Percentiles rank a stretch among this genome's conserved stretches.
These are phyloP conservation scores for Odontomachus brunneus DNA, from an alignment of 1,140 invertebrate genomes.

Conservation along the genomic window DNA sequence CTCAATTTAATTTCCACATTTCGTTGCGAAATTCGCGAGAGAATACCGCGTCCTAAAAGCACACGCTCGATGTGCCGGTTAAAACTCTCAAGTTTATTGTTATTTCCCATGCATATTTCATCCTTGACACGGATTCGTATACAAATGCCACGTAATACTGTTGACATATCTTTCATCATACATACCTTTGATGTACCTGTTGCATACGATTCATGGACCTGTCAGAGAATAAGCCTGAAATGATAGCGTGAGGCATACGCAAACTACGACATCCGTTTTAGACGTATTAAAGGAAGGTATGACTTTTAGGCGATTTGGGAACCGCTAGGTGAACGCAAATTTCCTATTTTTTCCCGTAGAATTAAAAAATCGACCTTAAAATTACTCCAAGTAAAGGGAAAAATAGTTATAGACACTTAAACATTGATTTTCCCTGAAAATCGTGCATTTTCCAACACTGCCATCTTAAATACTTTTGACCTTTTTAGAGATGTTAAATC, in stretches of 20 bases:
- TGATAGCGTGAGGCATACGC: constrained; percentile 2
- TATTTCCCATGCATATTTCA: not conserved
- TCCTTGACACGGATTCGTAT: not conserved
- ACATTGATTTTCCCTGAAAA: too few species aligned
- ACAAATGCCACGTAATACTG: constrained; percentile 5
- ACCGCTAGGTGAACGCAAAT: too few species aligned
- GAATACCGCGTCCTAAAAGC: not conserved
- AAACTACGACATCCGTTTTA: not conserved
- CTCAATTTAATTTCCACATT: constrained; percentile 26
- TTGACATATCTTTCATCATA: constrained; percentile 19
- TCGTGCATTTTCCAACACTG: too few species aligned
- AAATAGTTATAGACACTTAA: too few species aligned
- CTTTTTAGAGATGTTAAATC: too few species aligned
- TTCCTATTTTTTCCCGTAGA: too few species aligned
- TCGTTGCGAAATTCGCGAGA: not conserved
- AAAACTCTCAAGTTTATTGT: not conserved
- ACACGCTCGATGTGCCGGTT: not conserved
- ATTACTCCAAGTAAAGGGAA: too few species aligned
- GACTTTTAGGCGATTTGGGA: too few species aligned
- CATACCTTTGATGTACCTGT: constrained; percentile 46
- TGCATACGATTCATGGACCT: constrained; percentile 27
- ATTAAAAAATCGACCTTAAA: too few species aligned
- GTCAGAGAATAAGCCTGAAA: constrained; percentile 43
- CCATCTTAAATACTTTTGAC: too few species aligned
- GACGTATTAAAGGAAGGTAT: constrained; percentile 2